These are phyloP conservation scores for Drosophila takahashii DNA, from an alignment of 1,140 invertebrate species.

Conservation along the genomic window DNA sequence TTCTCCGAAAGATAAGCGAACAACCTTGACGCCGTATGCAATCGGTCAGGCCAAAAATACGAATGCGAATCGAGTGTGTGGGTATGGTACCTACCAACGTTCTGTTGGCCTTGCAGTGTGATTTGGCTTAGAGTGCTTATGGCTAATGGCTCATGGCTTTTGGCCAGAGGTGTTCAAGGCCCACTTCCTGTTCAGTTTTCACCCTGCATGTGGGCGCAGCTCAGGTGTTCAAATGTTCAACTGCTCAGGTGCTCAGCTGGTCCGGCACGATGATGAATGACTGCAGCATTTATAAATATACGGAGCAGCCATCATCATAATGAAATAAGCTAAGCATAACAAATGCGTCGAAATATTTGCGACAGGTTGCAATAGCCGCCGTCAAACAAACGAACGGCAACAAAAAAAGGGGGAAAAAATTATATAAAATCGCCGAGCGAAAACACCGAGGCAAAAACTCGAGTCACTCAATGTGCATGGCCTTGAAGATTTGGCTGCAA, in stretches of 20 bases:
- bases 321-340: conserved; percentile 81
- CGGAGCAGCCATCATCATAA: conserved; percentile 61
- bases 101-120: conserved; percentile 34
- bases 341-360: conserved; percentile 82
- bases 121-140: conserved; percentile 34
- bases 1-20: conserved; percentile 36
- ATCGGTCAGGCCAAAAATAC: conserved; percentile 62
- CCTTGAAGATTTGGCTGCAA: conserved; percentile 79
- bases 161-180: conserved; percentile 12
- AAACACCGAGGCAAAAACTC: conserved; percentile 59
- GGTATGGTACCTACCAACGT: not conserved
- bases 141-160: not conserved
- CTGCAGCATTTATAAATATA: conserved; percentile 77
- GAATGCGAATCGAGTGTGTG: not conserved
- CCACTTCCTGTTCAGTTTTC: conserved; percentile 65
- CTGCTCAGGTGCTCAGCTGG: conserved; percentile 14
- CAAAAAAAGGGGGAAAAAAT: conserved; percentile 50
- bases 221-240: conserved; percentile 16
- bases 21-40: conserved; percentile 63
- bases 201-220: conserved; percentile 61
- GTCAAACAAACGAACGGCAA: conserved; percentile 28
- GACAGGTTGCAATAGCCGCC: conserved; percentile 73
- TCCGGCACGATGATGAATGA: conserved; percentile 74
- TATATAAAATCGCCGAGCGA: conserved; percentile 70
- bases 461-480: conserved; percentile 71